phyloP scores from a whole-genome alignment of 2,113 vertebrate species.

The Enhydra lutris region DNA sequence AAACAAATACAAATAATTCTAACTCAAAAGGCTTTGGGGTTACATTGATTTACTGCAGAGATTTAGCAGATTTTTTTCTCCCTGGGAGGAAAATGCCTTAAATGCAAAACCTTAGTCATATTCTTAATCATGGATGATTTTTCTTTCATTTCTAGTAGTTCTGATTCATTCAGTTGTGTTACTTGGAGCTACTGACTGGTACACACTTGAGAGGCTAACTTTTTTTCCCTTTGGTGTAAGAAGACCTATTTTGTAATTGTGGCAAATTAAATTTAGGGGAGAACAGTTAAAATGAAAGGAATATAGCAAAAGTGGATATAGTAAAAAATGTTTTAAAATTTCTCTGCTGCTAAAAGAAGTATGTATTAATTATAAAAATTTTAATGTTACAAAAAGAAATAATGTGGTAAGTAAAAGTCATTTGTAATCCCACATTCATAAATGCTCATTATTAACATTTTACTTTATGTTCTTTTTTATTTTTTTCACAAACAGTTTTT shows the following conservation, averaged over 20 bases:
- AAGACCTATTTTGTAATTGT: slow-evolving; percentile 1
- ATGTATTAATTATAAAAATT: not conserved
- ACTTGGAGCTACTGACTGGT: not conserved
- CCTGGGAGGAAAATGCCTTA: not conserved
- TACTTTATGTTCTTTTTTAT: not conserved
- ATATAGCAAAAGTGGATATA: not conserved
- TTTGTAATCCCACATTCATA: not conserved
- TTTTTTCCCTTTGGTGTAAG: not conserved
- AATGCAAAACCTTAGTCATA: not conserved
- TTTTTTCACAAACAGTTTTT: not conserved
- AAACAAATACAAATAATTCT: not conserved
- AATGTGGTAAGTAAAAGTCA: not conserved
- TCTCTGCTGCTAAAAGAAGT: not conserved
- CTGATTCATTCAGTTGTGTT: not conserved
- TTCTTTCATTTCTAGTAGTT: not conserved
- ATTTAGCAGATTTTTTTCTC: not conserved
- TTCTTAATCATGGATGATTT: not conserved
- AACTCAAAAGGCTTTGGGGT: not conserved
- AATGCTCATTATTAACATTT: slow-evolving; percentile 4
- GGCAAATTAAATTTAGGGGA: not conserved
- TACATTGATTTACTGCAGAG: not conserved
- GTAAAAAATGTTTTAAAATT: not conserved
- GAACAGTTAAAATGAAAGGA: not conserved
- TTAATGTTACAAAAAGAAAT: not conserved
- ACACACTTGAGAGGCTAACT: not conserved